Base-by-base conservation (phyloP, 2,888 invertebrate species). In the Sturmia bella region DNA sequence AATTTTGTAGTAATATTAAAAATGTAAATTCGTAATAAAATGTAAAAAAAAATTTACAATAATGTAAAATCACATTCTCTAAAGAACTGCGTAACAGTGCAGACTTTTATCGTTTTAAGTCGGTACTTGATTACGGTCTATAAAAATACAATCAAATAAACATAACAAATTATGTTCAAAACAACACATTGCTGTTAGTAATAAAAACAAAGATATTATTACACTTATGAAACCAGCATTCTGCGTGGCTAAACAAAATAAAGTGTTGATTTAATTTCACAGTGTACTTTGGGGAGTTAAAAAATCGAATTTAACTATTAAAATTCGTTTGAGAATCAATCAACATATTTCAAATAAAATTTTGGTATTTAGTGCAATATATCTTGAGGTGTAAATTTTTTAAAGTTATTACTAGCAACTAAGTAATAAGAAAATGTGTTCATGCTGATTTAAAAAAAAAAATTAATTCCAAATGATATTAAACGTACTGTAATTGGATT, bases 141-240 rank as follows among this genome's bases (percentile, higher is more conserved):
- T 27, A 72, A 76, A 27, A 75, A 70, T 39, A 70, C 70, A 52
- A 75, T 80, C 45, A 76, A 80, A 80, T 66, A 54, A 61, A 59
- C 64, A 66, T 70, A 70, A 80, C 75, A 72, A 54, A 72, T 76
- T 70, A 80, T 52, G 59, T 43, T 59, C 50, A 37, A 45, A 7
- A 21, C 57, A 68, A n/a, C 21, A 17, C 45, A 54, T 21, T 17
- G 21, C 17, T 43, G 27, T 12, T 15, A 48, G 5, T 43, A n/a
- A 13, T 1, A 37, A 39, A 11, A 56, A 32, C 15, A 39, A 17
- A 2, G 0, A 4, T 19, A 9, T 48, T 17, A 13, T 63, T 19
- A 19, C 6, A 19, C 6, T 12, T 56, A 37, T 6, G 17, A 21
- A 12, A 56, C 17, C 12, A 19, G 0, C 27, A 6, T 27, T 15